Base-by-base conservation (phyloP, 2,797 vertebrate genomes). In the Hybognathus amarus region DNA sequence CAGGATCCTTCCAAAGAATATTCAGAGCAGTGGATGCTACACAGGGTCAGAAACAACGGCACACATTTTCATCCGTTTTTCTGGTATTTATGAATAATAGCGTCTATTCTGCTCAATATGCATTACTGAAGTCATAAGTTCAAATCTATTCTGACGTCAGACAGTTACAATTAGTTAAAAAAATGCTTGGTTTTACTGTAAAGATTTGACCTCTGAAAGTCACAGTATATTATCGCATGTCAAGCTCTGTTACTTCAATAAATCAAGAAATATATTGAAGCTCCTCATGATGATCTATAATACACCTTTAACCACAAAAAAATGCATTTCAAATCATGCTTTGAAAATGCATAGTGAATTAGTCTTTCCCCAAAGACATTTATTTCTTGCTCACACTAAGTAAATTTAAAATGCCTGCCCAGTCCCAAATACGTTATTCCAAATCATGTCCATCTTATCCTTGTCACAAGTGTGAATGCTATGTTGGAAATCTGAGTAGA, bases 391-490 rank as follows among this genome's bases (percentile, higher is more conserved):
- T 66, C 59, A 52, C 42, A 74, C 47, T 54, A 68, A 50, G 38
- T 3, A 6, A 5, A 67, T 79, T 67, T 84, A 36, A 63, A 79
- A 63, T 54, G 17, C 27, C 76, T 64, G 33, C 18, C n/a, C 10
- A 30, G 17, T 64, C 52, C 13, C 1, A 15, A 24, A 30, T 18
- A 40, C 54, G 56, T 70, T 52, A 73, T 75, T 70, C 27, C 69
- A 83, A 69, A 73, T 27, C 50, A 36, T 38, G 52, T 84, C 79
- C 13, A 69, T 79, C 74, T 82, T 74, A 33, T 64, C 47, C 59
- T 38, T 79, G 20, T 47, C 61, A n/a, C 76, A 74, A 79, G 61
- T 47, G 27, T 36, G 69, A 81, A 79, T 73, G 24, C 17, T 27
- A 27, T 45, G 45, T 75, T 68, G 33, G 73, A 70, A 84, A 67